These are phyloP conservation scores for Diacarnus erythraeanus DNA, from an alignment of 37 sponge, comb jelly and placozoan genomes.

Conservation along the genomic window DNA sequence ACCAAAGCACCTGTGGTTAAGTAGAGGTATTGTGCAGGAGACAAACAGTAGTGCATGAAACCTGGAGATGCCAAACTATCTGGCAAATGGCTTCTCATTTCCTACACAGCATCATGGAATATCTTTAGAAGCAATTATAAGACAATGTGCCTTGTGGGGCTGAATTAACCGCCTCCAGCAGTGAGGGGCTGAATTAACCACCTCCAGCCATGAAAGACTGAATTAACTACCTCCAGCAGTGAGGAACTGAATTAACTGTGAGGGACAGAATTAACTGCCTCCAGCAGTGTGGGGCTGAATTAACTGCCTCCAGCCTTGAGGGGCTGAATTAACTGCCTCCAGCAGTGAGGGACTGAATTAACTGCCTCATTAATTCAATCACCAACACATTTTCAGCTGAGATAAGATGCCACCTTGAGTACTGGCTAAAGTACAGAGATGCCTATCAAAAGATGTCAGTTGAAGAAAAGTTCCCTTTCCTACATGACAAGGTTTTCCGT, in stretches of 20 bases:
- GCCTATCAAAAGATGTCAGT: background rate
- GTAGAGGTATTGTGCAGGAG: background rate
- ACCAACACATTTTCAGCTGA: background rate
- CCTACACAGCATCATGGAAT: background rate
- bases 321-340: no score
- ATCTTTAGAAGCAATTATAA: background rate
- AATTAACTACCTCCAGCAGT: no score
- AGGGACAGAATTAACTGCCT: no score
- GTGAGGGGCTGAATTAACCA: no score
- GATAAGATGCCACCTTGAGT: background rate
- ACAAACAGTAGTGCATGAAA: background rate
- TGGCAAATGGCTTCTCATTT: background rate
- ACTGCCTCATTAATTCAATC: background rate
- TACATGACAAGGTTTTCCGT: background rate
- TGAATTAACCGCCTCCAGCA: no score
- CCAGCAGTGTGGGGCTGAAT: no score
- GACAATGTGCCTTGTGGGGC: background rate
- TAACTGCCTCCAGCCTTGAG: no score
- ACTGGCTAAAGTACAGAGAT: background rate
- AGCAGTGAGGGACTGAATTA: no score
- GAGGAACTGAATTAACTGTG: no score
- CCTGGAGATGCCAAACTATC: background rate
- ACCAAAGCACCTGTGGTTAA: background rate
- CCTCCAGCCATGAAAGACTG: no score
- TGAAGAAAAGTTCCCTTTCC: background rate